A percentile compares a stretch with the other conserved stretches of the same genome.
Conservation (phyloP, 2,888 invertebrate genomes). For the Drosophila macrospina region DNA sequence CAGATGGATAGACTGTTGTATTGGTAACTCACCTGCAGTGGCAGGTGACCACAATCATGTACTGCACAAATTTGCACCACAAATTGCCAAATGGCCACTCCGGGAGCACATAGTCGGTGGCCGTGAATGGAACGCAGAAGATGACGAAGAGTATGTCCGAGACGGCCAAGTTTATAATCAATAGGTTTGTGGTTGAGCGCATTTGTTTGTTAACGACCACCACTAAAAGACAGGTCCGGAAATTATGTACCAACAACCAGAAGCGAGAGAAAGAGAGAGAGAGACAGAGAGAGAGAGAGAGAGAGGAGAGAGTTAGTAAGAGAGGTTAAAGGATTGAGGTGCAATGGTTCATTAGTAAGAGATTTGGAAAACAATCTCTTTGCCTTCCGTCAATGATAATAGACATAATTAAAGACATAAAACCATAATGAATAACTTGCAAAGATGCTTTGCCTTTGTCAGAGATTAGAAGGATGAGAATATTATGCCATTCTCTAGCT, state of each 20-base stretch:
- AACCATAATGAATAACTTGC: not conserved
- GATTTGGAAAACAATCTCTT: not conserved
- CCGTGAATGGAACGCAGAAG: constrained; percentile 97
- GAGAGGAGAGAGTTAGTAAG: too few relatives aligned
- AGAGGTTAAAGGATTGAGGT: not conserved
- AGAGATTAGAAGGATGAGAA: not conserved
- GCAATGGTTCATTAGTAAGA: constrained; percentile 25
- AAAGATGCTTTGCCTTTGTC: not conserved
- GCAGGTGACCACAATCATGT: constrained; percentile 95
- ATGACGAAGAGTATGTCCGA: constrained; percentile 96
- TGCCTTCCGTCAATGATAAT: not conserved
- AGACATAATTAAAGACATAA: constrained; percentile 2
- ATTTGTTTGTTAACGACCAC: constrained; percentile 95
- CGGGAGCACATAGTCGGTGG: constrained; percentile 94
- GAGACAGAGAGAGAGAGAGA: not conserved
- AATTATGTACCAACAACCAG: constrained; percentile 28
- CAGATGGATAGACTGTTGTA: not conserved
- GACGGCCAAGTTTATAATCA: constrained; percentile 95
- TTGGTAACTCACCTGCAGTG: constrained; percentile 87
- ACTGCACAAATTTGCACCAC: constrained; percentile 95
- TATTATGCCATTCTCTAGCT: not conserved
- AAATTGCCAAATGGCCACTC: constrained; percentile 96
- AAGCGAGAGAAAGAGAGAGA: not conserved
- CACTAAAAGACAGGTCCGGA: constrained; percentile 85
- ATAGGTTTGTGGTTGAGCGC: constrained; percentile 96